phyloP scores from a whole-genome alignment of 1,140 invertebrate genomes.

The Maniola jurtina region DNA sequence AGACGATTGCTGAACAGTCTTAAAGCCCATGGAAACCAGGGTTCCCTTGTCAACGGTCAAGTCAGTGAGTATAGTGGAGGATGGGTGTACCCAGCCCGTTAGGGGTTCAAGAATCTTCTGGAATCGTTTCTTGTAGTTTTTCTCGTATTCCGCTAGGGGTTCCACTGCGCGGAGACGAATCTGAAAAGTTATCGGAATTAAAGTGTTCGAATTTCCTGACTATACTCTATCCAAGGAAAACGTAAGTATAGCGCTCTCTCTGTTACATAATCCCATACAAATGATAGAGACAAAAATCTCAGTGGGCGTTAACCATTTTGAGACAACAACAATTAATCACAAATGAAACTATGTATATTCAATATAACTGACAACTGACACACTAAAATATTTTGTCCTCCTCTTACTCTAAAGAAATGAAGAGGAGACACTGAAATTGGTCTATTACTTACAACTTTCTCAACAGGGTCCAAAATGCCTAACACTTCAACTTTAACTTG shows the following conservation, averaged over 20 bases:
- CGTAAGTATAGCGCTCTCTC: too few species aligned
- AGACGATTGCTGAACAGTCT: conserved; percentile 83
- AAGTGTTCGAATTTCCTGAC: background rate
- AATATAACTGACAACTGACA: too few species aligned
- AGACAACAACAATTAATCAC: too few species aligned
- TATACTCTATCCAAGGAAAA: too few species aligned
- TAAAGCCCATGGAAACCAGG: conserved; percentile 87
- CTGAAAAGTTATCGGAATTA: conserved; percentile 37
- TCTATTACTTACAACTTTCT: conserved; percentile 80
- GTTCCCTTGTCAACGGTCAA: conserved; percentile 89
- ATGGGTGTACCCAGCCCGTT: conserved; percentile 86
- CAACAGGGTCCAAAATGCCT: conserved; percentile 87
- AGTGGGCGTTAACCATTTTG: too few species aligned
- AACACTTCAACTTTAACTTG: conserved; percentile 94
- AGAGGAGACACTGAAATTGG: background rate
- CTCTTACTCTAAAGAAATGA: conserved; percentile 9
- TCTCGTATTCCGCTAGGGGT: conserved; percentile 86
- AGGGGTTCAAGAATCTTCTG: conserved; percentile 89
- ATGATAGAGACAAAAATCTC: too few species aligned
- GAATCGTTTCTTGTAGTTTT: conserved; percentile 87
- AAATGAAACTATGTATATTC: too few species aligned
- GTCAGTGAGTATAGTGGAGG: conserved; percentile 89
- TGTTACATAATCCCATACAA: too few species aligned
- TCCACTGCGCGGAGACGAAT: conserved; percentile 90
- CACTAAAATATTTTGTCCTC: background rate